A percentile compares a stretch with the other conserved stretches of the same genome.
phyloP scores from a whole-genome alignment of 1,140 invertebrate genomes.

The Nasonia longicornis region DNA sequence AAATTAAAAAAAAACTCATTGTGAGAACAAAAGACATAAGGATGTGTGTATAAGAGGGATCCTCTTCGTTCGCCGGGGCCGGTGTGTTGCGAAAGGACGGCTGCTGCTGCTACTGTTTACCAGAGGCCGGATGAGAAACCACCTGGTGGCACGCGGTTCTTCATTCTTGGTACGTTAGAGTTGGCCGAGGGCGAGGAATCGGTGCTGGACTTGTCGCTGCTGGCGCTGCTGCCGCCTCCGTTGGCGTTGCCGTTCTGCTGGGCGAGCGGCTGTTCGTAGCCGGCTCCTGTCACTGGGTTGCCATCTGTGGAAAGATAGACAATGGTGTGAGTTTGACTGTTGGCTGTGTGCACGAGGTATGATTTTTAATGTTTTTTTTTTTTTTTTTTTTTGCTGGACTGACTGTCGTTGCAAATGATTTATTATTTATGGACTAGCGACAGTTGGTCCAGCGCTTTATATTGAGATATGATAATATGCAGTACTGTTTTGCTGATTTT shows the following conservation, averaged over 20 bases:
- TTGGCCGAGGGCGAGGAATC: slow-evolving; percentile 55
- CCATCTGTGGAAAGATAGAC: slow-evolving; percentile 59
- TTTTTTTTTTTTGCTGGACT: background rate
- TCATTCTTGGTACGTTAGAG: slow-evolving; percentile 45
- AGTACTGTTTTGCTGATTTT: no score
- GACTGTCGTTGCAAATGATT: no score
- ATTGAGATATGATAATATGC: no score
- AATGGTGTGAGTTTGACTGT: background rate
- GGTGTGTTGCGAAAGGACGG: background rate
- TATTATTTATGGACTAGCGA: no score
- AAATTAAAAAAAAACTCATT: background rate
- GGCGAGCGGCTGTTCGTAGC: slow-evolving; percentile 56
- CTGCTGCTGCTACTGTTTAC: slow-evolving; percentile 56
- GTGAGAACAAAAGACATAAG: background rate
- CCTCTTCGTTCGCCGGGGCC: background rate
- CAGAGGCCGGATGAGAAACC: slow-evolving; percentile 69
- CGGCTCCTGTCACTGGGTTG: slow-evolving; percentile 67
- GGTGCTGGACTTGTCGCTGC: slow-evolving; percentile 58
- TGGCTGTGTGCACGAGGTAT: no score
- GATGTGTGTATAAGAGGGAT: background rate
- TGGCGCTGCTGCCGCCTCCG: slow-evolving; percentile 53
- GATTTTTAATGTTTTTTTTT: no score
- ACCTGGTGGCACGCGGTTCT: slow-evolving; percentile 68
- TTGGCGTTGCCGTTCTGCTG: slow-evolving; percentile 55
- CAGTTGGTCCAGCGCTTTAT: no score